Evolutionary conservation across 2,888 invertebrate species (phyloP).

Genomic region (Arrhopalites spinosus): DNA sequence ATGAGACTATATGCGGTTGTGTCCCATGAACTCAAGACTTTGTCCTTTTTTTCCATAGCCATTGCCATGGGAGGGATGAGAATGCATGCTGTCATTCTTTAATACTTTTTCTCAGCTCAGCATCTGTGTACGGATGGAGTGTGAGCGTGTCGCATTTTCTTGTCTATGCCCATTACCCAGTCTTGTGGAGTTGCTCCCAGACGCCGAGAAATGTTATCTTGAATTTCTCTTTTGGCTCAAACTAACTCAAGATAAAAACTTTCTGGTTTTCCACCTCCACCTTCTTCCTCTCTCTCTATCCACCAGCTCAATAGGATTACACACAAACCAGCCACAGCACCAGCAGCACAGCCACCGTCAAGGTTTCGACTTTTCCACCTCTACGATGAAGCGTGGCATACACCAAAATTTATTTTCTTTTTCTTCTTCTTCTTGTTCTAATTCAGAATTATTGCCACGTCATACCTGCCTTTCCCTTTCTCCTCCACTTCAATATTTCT

Average conservation of each 20-base stretch:
- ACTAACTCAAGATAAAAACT: conserved; percentile 29
- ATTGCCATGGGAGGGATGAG: background rate
- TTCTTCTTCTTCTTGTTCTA: conserved; percentile 5
- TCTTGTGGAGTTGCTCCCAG: background rate
- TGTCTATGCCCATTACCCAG: background rate
- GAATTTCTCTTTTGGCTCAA: conserved; percentile 2
- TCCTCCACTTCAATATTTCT: background rate
- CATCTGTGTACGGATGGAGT: background rate
- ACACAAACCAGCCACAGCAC: background rate
- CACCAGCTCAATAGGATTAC: conserved; percentile 26
- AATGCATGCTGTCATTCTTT: conserved; percentile 5
- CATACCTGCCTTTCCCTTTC: background rate
- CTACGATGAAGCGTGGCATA: background rate
- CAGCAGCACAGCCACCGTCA: background rate
- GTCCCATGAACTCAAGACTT: background rate
- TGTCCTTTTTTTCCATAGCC: background rate
- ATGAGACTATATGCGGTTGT: background rate
- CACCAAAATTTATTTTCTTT: background rate
- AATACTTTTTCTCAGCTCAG: too few relatives aligned
- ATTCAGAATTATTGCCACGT: conserved; percentile 35
- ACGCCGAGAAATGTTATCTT: conserved; percentile 8
- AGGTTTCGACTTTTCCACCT: background rate
- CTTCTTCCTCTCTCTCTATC: background rate
- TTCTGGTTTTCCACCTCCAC: conserved; percentile 14
- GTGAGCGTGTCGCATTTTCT: background rate